phyloP scores from a whole-genome alignment of 2,113 vertebrate species.

The Tragelaphus buxtoni region DNA sequence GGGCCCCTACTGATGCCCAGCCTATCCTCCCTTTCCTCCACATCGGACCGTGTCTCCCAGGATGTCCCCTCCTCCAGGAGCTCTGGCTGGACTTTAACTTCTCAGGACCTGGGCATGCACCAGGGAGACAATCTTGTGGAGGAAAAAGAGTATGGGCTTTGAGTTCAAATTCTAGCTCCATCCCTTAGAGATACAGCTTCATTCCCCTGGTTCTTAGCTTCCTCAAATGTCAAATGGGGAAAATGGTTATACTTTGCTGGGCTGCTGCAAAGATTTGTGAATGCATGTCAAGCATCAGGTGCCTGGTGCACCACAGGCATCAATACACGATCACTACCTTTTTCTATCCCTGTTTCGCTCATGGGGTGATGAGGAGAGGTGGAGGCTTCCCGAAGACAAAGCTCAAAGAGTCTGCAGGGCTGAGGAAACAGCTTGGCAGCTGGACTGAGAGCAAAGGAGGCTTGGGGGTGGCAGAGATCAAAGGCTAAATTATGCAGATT shows the following conservation, averaged over 20 bases:
- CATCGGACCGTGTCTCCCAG: background rate
- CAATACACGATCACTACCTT: background rate
- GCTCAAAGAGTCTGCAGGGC: slow-evolving; percentile 25
- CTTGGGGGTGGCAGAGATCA: slow-evolving; percentile 57
- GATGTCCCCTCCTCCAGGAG: background rate
- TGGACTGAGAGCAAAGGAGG: slow-evolving; percentile 17
- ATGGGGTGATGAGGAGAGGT: background rate
- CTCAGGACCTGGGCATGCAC: background rate
- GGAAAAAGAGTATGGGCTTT: background rate
- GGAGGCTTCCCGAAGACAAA: background rate
- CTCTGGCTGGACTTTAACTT: background rate
- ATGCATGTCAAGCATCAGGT: background rate
- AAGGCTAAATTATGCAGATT: slow-evolving; percentile 68
- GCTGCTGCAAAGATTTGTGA: background rate
- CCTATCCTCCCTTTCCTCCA: background rate
- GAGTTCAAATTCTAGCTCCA: background rate
- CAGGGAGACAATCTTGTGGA: background rate
- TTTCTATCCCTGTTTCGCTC: background rate
- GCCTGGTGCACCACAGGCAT: background rate
- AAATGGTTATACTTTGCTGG: background rate
- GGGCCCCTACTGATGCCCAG: background rate
- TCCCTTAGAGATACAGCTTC: background rate
- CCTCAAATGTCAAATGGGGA: background rate
- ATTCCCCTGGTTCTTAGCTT: background rate
- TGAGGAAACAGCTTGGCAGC: slow-evolving; percentile 39